These are phyloP conservation scores for Glossophaga mutica DNA, from an alignment of 2,797 vertebrate genomes.

Conservation along the genomic window DNA sequence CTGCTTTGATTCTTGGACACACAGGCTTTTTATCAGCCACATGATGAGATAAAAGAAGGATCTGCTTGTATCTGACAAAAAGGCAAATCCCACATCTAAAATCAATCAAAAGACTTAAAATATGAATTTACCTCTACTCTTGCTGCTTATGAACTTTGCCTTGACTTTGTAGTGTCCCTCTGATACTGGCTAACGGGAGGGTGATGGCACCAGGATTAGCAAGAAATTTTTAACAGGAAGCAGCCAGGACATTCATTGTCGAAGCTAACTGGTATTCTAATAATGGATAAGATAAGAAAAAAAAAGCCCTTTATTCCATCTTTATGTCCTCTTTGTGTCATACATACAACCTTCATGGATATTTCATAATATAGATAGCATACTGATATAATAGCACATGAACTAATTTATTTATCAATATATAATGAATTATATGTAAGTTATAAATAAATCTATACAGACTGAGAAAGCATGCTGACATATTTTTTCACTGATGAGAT, in stretches of 20 bases:
- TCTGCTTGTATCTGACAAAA: neutral
- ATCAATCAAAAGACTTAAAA: neutral
- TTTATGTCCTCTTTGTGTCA: neutral
- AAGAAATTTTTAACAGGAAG: neutral
- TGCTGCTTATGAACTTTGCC: neutral
- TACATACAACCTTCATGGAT: neutral
- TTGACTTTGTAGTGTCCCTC: neutral
- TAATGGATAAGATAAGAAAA: neutral
- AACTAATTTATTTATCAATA: neutral
- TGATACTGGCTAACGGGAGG: neutral
- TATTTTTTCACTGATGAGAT: neutral
- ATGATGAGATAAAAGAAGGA: neutral
- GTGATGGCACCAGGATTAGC: neutral
- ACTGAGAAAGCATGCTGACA: neutral
- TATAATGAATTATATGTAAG: neutral
- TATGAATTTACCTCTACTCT: neutral
- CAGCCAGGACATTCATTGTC: neutral
- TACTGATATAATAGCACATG: neutral
- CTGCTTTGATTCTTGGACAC: neutral
- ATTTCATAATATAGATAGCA: neutral
- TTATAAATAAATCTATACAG: constrained; percentile 10
- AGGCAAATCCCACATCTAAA: neutral
- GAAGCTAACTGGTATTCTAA: neutral
- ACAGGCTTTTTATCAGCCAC: neutral
- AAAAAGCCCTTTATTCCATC: neutral